Percentiles rank a stretch among this genome's conserved stretches.
Conservation (phyloP, 2,888 invertebrate genomes). For the Mesopsocus fuscifrons region DNA sequence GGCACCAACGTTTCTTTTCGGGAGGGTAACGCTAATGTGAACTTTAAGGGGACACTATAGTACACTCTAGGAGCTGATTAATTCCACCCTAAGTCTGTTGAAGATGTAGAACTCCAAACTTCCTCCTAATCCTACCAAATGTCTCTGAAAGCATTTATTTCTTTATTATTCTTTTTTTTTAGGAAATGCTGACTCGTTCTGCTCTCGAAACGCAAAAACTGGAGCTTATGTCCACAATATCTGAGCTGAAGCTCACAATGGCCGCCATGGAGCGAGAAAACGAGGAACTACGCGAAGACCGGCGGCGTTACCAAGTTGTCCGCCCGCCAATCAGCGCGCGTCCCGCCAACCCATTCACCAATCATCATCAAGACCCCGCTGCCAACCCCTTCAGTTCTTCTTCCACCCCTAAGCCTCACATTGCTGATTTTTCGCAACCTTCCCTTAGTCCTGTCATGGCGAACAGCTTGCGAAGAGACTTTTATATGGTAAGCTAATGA, state of each 20-base stretch:
- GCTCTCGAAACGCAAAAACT: constrained; percentile 87
- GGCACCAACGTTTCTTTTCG: no score
- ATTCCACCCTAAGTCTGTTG: no score
- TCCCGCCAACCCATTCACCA: constrained; percentile 18
- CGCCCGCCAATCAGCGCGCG: constrained; percentile 21
- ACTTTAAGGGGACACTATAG: no score
- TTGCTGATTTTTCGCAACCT: not conserved
- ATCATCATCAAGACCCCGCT: constrained; percentile 20
- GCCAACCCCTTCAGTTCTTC: constrained; percentile 18
- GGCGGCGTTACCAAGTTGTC: constrained; percentile 23
- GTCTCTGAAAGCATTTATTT: constrained; percentile 11
- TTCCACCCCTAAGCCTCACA: constrained; percentile 2
- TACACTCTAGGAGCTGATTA: no score
- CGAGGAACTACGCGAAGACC: constrained; percentile 41
- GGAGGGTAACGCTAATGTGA: no score
- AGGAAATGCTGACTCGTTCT: constrained; percentile 76
- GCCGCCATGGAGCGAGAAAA: constrained; percentile 77
- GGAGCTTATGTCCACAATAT: constrained; percentile 81
- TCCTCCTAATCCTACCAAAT: no score
- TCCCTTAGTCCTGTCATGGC: constrained; percentile 1
- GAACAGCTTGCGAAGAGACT: not conserved
- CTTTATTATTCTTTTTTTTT: constrained; percentile 18
- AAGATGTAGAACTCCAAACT: no score
- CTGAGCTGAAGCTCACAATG: constrained; percentile 74
- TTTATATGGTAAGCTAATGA: not conserved